Conservation (phyloP, 2,888 invertebrate species). For the Diplolepis rosae region DNA sequence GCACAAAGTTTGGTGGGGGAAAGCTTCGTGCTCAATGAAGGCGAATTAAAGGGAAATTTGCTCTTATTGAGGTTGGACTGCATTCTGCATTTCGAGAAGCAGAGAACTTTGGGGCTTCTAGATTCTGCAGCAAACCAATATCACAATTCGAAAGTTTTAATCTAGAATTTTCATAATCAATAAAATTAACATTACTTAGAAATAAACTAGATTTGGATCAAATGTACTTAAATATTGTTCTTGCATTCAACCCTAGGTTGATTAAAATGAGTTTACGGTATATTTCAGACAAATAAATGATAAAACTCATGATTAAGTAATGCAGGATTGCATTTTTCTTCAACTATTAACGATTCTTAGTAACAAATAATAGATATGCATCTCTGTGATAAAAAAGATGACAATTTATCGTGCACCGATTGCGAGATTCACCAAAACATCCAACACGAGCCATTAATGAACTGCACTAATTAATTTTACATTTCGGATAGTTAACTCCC, state of each 20-base stretch:
- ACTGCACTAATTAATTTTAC: neutral
- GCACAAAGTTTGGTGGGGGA: too few species aligned
- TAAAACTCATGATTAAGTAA: constrained; percentile 5
- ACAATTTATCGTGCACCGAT: constrained; percentile 4
- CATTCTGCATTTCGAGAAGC: constrained; percentile 18
- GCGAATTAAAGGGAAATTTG: too few species aligned
- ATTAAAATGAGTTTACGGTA: too few species aligned
- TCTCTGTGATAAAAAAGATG: neutral
- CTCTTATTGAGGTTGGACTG: too few species aligned
- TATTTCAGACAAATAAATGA: neutral
- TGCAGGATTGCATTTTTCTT: neutral
- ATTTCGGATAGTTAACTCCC: neutral
- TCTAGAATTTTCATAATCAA: neutral
- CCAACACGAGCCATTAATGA: neutral
- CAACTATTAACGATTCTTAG: neutral
- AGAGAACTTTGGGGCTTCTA: neutral
- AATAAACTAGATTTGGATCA: neutral
- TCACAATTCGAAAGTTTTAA: neutral
- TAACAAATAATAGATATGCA: constrained; percentile 15
- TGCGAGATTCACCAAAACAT: neutral
- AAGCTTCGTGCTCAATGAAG: too few species aligned
- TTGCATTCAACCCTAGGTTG: too few species aligned
- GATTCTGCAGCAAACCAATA: neutral
- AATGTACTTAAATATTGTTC: too few species aligned
- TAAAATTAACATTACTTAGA: neutral